Conservation (phyloP, 2,888 invertebrate species). For the Metallyticus violacea region DNA sequence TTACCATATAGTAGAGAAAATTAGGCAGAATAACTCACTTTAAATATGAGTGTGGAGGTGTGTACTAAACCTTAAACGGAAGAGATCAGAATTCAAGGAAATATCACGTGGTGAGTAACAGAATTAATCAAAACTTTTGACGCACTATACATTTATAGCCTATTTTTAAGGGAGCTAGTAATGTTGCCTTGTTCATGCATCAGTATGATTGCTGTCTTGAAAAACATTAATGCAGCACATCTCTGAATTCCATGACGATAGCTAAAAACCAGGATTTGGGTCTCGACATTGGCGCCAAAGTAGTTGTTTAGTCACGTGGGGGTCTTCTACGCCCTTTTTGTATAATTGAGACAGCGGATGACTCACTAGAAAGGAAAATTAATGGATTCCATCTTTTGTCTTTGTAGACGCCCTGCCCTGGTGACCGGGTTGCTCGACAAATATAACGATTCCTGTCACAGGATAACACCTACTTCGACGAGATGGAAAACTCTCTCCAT, state of each 20-base stretch:
- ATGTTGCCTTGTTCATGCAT: too few relatives aligned
- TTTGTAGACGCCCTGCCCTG: neutral
- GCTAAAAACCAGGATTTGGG: neutral
- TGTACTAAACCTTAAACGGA: too few relatives aligned
- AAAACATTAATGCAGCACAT: too few relatives aligned
- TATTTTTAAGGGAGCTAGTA: too few relatives aligned
- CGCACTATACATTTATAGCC: too few relatives aligned
- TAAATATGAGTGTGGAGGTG: too few relatives aligned
- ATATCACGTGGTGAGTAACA: too few relatives aligned
- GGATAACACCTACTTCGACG: neutral
- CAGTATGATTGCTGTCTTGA: too few relatives aligned
- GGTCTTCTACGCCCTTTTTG: neutral
- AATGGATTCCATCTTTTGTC: constrained; percentile 5
- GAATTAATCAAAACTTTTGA: too few relatives aligned
- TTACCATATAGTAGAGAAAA: too few relatives aligned
- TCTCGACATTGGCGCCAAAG: neutral
- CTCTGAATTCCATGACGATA: neutral
- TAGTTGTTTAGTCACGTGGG: neutral
- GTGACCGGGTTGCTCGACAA: neutral
- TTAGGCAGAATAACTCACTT: too few relatives aligned
- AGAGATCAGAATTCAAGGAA: too few relatives aligned
- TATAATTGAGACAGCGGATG: neutral
- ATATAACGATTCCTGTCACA: neutral
- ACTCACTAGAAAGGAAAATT: neutral
- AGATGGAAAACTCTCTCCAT: neutral